These are phyloP conservation scores for Phoeniculus purpureus DNA, from an alignment of 2,797 vertebrate species.

Conservation along the genomic window DNA sequence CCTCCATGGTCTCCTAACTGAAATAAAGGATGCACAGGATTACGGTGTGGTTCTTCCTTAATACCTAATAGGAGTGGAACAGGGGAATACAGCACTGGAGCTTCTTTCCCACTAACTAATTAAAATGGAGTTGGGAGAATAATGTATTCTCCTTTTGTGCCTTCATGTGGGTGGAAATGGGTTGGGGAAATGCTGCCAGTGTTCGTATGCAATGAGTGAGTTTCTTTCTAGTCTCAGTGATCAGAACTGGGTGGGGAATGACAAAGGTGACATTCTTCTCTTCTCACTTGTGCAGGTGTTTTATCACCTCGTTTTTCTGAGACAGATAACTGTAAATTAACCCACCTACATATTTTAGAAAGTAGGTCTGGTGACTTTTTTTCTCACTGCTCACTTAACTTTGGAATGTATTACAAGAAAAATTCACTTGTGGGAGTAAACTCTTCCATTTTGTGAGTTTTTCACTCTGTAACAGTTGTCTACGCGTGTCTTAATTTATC, in stretches of 20 bases:
- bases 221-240: not conserved
- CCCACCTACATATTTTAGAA: not conserved
- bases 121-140: not conserved
- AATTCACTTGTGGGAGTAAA: not conserved
- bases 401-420: not conserved
- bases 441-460: not conserved
- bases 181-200: not conserved
- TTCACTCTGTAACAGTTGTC: not conserved
- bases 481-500: not conserved
- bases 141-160: slow-evolving; percentile 16
- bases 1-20: fast-evolving
- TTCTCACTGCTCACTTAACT: not conserved
- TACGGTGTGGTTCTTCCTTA: not conserved
- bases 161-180: not conserved
- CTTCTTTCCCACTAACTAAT: not conserved
- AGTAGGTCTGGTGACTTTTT: not conserved
- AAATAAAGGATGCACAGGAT: not conserved
- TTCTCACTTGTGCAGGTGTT: not conserved
- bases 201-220: not conserved
- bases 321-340: not conserved
- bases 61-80: not conserved
- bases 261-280: not conserved
- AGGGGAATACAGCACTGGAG: not conserved
- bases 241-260: not conserved
- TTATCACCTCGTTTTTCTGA: not conserved